Evolutionary conservation across 2,113 vertebrate species (phyloP), one percentile per base, ranked within the genome.

Genomic region (Lampris megalopsis): DNA sequence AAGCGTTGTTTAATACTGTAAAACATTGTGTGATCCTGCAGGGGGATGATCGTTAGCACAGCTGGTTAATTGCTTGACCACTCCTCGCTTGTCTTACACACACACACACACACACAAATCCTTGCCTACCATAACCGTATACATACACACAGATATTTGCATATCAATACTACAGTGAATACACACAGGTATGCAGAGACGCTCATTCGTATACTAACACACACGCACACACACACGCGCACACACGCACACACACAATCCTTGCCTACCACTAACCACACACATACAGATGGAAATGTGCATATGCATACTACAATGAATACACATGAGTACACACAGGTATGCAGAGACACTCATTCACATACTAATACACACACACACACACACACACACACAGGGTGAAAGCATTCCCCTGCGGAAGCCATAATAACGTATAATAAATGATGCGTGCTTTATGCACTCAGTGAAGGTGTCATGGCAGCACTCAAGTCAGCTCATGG

Each of bases 1-100:
- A 93, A 90, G 84, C 41, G 78, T 60, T 53, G 75, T 57, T 65
- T 73, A 79, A 73, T 1, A 87, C 87, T 86, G 90, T 93, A 92
- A 92, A 93, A 87, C 86, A 86, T 68, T 40, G 84, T 83, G 83
- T 84, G 86, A 89, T 89, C 82, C 76, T 84, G 88, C 80, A 74
- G 82, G 38, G 74, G 77, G 86, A 87, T 87, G 87, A 92, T 92
- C 87, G 82, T 91, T 89, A 92, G 89, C 87, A 72, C 92, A 93
- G 88, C 88, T 92, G 87, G 57, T 89, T 92, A 90, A 93, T 89
- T 88, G 84, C 80, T 81, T 48, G 82, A 80, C 84, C 89, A 82
- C 82, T 75, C 85, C 79, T 73, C 75, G 84, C 50, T 71, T 36
- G 67, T 85, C 71, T 77, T 11, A 43, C 57, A 40, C 43, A 58